A percentile compares a stretch with the other conserved stretches of the same genome.
phyloP scores from a whole-genome alignment of 1,140 invertebrate species.

The Drosophila novamexicana region DNA sequence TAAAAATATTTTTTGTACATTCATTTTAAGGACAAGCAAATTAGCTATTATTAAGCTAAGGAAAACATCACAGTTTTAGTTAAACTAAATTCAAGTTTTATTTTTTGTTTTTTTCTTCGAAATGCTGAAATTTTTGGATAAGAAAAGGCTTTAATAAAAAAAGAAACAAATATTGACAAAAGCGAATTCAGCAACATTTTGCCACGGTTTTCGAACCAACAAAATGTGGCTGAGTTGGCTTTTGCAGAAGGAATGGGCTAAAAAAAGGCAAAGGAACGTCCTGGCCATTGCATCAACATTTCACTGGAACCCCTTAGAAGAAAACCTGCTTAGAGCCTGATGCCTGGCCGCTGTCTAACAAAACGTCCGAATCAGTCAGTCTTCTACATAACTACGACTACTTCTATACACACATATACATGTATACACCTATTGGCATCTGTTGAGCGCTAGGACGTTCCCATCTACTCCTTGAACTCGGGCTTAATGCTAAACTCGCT shows the following conservation, averaged over 20 bases:
- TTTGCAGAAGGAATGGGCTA: constrained; percentile 38
- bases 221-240: constrained; percentile 74
- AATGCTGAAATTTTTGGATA: constrained; percentile 49
- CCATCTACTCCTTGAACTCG: constrained; percentile 72
- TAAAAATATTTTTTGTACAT: constrained; percentile 11
- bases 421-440: background rate
- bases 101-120: constrained; percentile 33
- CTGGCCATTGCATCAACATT: constrained; percentile 16
- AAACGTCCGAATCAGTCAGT: constrained; percentile 54
- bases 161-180: constrained; percentile 45
- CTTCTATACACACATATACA: constrained; percentile 19
- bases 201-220: background rate
- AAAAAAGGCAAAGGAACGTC: constrained; percentile 29
- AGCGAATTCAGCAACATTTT: constrained; percentile 75
- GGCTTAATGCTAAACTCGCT: constrained; percentile 68
- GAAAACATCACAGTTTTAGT: constrained; percentile 79
- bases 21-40: constrained; percentile 3
- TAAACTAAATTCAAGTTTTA: constrained; percentile 61
- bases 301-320: background rate
- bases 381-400: constrained; percentile 30
- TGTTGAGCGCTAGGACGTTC: constrained; percentile 8
- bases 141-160: constrained; percentile 36
- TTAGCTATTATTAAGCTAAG: constrained; percentile 13
- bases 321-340: constrained; percentile 41
- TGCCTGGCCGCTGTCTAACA: constrained; percentile 31